phyloP scores from a whole-genome alignment of 2,888 invertebrate species.

The Neria commutata region DNA sequence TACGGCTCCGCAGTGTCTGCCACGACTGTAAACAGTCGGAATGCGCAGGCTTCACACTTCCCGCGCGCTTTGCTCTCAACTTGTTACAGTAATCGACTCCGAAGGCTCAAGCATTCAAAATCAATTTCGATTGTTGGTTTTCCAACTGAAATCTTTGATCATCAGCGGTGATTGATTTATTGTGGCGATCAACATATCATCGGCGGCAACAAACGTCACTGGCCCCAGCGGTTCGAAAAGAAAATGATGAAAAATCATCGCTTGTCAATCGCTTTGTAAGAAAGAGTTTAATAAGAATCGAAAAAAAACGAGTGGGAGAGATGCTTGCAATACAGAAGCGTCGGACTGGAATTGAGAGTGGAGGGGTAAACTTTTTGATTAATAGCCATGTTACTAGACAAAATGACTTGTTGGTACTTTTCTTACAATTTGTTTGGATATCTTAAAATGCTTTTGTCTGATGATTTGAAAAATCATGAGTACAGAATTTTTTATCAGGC shows the following conservation, averaged over 20 bases:
- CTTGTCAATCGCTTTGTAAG: not conserved
- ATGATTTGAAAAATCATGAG: too few relatives aligned
- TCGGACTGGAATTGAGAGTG: too few relatives aligned
- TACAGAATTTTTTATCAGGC: too few relatives aligned
- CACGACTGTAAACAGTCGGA: slow-evolving; percentile 17
- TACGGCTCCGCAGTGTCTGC: slow-evolving; percentile 50
- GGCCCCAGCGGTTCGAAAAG: not conserved
- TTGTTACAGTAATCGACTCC: not conserved
- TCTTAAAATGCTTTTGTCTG: too few relatives aligned
- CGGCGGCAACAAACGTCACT: not conserved
- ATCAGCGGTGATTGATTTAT: slow-evolving; percentile 45
- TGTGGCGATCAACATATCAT: slow-evolving; percentile 32
- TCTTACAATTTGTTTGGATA: too few relatives aligned
- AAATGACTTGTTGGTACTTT: too few relatives aligned
- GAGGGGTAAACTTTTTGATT: too few relatives aligned
- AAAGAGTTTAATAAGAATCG: not conserved
- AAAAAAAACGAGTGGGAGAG: too few relatives aligned
- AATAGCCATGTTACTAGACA: too few relatives aligned
- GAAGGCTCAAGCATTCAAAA: slow-evolving; percentile 13
- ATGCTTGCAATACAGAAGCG: too few relatives aligned
- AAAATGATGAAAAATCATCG: not conserved
- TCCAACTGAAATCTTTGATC: not conserved
- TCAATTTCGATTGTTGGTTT: slow-evolving; percentile 16
- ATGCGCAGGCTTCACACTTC: not conserved
- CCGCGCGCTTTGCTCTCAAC: not conserved